These are phyloP conservation scores for Dolichoris vasculosae DNA, from an alignment of 1,140 invertebrate genomes.

Conservation along the genomic window DNA sequence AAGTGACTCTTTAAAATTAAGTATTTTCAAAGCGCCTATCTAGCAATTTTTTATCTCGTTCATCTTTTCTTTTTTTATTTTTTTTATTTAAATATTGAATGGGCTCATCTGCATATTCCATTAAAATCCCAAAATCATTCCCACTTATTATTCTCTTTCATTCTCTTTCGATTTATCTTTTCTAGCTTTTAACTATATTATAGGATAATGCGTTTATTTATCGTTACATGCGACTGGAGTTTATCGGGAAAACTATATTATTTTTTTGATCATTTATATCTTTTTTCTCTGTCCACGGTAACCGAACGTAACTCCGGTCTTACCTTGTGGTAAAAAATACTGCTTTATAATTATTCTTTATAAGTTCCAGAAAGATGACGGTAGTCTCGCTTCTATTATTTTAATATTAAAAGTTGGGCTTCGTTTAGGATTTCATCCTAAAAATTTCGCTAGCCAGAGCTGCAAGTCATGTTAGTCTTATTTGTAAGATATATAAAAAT, in stretches of 20 bases:
- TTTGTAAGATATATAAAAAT: constrained; percentile 37
- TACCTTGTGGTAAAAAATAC: constrained; percentile 64
- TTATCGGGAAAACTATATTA: constrained; percentile 50
- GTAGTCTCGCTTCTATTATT: constrained; percentile 46
- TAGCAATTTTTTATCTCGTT: constrained; percentile 67
- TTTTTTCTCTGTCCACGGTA: constrained; percentile 32
- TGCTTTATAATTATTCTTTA: constrained; percentile 59
- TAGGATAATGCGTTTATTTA: constrained; percentile 52
- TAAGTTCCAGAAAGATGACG: constrained; percentile 63
- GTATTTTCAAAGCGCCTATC: constrained; percentile 71
- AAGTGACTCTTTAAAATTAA: constrained; percentile 70
- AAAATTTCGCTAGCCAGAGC: constrained; percentile 28
- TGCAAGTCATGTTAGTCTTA: constrained; percentile 21
- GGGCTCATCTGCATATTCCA: constrained; percentile 50
- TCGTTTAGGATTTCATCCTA: constrained; percentile 45
- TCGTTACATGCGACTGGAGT: constrained; percentile 46
- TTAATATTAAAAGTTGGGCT: constrained; percentile 49
- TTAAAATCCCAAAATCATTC: constrained; percentile 19
- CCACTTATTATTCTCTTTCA: not conserved
- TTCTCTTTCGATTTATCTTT: constrained; percentile 1
- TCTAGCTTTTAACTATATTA: constrained; percentile 47
- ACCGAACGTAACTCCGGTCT: constrained; percentile 4
- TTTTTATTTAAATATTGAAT: constrained; percentile 43
- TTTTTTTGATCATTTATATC: constrained; percentile 32
- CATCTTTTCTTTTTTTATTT: constrained; percentile 37